Percentiles rank a stretch among this genome's conserved stretches.
Evolutionary conservation across 2,888 invertebrate species (phyloP).

Genomic region (Chaitophorus viminalis): DNA sequence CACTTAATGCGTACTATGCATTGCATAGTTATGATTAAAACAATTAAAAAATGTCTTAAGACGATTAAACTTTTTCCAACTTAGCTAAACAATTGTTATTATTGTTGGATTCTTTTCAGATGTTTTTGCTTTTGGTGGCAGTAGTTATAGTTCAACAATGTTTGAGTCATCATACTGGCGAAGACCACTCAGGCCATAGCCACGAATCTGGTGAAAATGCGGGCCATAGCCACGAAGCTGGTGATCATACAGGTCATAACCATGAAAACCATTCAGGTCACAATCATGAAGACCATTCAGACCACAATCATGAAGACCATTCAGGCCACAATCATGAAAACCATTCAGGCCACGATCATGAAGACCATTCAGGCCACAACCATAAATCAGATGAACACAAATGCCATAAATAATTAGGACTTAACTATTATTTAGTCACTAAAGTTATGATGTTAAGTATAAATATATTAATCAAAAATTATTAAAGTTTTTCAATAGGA

Average conservation of each 20-base stretch:
- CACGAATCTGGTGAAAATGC: neutral
- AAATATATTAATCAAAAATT: neutral
- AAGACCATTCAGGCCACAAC: neutral
- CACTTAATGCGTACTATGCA: neutral
- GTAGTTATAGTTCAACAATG: conserved; percentile 14
- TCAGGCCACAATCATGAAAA: neutral
- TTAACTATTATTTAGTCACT: neutral
- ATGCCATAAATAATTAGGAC: neutral
- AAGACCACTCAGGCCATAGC: neutral
- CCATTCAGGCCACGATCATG: neutral
- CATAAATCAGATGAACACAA: neutral
- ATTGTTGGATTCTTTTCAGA: neutral
- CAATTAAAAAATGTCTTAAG: neutral
- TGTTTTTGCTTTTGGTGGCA: neutral
- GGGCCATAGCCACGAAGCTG: neutral
- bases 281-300: neutral
- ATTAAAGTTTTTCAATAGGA: neutral
- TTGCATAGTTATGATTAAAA: no score
- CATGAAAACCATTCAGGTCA: neutral
- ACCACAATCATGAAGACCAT: neutral
- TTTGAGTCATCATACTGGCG: neutral
- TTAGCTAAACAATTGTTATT: neutral
- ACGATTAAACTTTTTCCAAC: neutral
- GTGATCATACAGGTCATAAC: neutral
- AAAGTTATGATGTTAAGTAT: neutral